Base-by-base conservation (phyloP, 2,113 vertebrate species). In the Apeltes quadracus region DNA sequence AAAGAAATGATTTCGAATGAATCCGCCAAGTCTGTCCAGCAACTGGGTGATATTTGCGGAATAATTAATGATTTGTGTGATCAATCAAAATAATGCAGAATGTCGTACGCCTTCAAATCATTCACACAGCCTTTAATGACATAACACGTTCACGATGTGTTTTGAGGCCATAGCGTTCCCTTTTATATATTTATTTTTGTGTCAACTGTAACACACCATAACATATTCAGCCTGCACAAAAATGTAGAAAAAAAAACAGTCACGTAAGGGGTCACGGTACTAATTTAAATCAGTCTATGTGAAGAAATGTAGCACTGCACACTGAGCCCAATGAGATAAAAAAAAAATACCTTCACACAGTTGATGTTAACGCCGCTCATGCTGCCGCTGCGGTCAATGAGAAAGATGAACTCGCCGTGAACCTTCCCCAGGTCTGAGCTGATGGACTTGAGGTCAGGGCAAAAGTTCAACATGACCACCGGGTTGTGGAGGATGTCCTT, bases 401-500 rank as follows among this genome's bases (percentile, higher is more conserved):
- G 96, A 90, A 99, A 98, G 89, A 99, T 94, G 20, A 98, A 98
- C 83, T 99, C 98, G 0, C 98, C 95, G 0, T 96, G 95, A 51
- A 94, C 90, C 82, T 91, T 94, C 59, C 69, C 91, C 69, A 97
- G 93, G 85, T 94, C 95, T 0, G 95, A 93, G 72, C 95, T 94
- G 51, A 87, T 18, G 0, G 89, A 84, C 72, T 95, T 93, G 43
- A 98, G 80, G 87, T 99, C 93, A 0, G 98, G 98, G 41, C 97
- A 99, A 84, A 98, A 98, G 88, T 98, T 99, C 59, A 99, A 87
- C 97, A 98, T 99, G 78, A 96, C 76, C 77, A 98, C 95, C 0
- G 97, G 95, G 82, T 98, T 96, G 87, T 98, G 96, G 41, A 93
- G 95, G 25, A 99, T 94, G 84, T 99, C 98, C 76, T 99, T 98